A percentile compares a stretch with the other conserved stretches of the same genome.
These are phyloP conservation scores for Ceramica pisi DNA, from an alignment of 2,888 invertebrate genomes.

Conservation along the genomic window DNA sequence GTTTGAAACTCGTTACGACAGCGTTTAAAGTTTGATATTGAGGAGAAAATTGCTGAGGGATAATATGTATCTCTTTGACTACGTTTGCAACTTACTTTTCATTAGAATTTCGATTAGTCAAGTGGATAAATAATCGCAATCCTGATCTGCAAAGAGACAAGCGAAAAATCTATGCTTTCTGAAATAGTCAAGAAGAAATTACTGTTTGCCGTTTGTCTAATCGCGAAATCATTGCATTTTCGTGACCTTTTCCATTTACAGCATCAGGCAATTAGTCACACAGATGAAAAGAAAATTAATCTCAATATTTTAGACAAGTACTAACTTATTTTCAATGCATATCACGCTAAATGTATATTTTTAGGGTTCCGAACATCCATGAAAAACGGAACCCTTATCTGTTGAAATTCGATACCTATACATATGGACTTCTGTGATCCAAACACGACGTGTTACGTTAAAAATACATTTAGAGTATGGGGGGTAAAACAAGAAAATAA, in stretches of 20 bases:
- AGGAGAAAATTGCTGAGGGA: slow-evolving; percentile 48
- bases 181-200: background rate
- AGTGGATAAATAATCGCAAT: background rate
- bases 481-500: no score
- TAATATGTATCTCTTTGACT: slow-evolving; percentile 45
- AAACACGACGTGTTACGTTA: no score
- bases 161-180: background rate
- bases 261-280: background rate
- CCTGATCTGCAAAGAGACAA: background rate
- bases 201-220: slow-evolving; percentile 1
- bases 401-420: no score
- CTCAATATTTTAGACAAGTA: background rate
- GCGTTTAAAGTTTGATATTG: slow-evolving; percentile 56
- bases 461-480: no score
- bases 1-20: slow-evolving; percentile 62
- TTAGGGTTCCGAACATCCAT: no score
- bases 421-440: no score
- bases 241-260: slow-evolving; percentile 7
- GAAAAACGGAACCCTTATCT: no score
- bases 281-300: slow-evolving; percentile 5
- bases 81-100: slow-evolving; percentile 12
- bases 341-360: no score
- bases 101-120: background rate
- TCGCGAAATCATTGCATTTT: background rate
- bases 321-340: background rate